These are phyloP conservation scores for Diabrotica virgifera DNA, from an alignment of 1,140 invertebrate genomes.

Conservation along the genomic window DNA sequence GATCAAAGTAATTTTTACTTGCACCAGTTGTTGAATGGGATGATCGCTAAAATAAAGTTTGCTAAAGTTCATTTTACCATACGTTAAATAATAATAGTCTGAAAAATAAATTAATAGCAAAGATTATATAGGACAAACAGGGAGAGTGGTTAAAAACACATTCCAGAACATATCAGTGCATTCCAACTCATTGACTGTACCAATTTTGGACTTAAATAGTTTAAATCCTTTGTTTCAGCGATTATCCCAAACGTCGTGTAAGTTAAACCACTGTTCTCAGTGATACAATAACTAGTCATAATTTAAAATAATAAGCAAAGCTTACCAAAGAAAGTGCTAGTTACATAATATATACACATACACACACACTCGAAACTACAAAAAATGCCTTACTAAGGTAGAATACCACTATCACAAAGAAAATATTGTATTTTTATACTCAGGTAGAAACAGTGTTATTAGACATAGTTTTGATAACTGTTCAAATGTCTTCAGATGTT, in stretches of 20 bases:
- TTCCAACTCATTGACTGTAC: too few species aligned
- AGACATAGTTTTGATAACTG: slow-evolving; percentile 18
- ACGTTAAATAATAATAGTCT: too few species aligned
- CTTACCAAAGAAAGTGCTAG: slow-evolving; percentile 48
- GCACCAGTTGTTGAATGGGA: neutral
- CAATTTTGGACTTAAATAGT: slow-evolving; percentile 13
- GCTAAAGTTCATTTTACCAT: too few species aligned
- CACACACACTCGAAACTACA: slow-evolving; percentile 26
- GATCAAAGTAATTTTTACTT: slow-evolving; percentile 8
- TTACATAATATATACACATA: slow-evolving; percentile 43
- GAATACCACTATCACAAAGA: slow-evolving; percentile 38
- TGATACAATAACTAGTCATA: slow-evolving; percentile 48
- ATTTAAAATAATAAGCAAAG: slow-evolving; percentile 40
- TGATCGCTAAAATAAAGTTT: slow-evolving; percentile 6
- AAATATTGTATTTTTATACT: slow-evolving; percentile 45
- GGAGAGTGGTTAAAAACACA: too few species aligned
- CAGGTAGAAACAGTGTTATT: slow-evolving; percentile 40
- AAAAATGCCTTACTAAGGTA: slow-evolving; percentile 39
- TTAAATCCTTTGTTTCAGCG: slow-evolving; percentile 10
- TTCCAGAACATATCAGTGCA: too few species aligned
- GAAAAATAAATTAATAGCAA: too few species aligned
- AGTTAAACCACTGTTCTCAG: slow-evolving; percentile 29
- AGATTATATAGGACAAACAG: neutral
- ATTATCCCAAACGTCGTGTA: neutral
- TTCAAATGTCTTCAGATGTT: slow-evolving; percentile 8